Percentiles rank a stretch among this genome's conserved stretches.
Evolutionary conservation across 2,888 invertebrate genomes (phyloP).

Genomic region (Plagodis pulveraria): DNA sequence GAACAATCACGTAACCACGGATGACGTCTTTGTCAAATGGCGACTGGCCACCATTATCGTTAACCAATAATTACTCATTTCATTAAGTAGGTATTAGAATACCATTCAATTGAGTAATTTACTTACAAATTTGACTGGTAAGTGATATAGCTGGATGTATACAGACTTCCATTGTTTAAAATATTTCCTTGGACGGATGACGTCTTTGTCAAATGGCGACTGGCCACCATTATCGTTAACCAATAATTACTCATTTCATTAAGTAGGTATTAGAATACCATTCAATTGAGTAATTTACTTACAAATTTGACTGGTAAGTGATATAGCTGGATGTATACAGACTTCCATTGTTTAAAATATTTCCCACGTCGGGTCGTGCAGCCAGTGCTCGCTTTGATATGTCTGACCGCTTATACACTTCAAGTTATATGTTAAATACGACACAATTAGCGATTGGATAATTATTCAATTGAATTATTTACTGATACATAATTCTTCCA

Average conservation of each 20-base stretch:
- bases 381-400: conserved; percentile 3
- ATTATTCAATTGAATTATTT: too few species aligned
- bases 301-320: conserved; percentile 44
- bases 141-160: conserved; percentile 47
- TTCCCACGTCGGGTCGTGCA: conserved; percentile 30
- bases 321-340: conserved; percentile 48
- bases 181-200: too few species aligned
- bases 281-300: conserved; percentile 18
- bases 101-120: conserved; percentile 22
- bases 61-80: neutral
- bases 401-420: neutral
- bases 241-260: neutral
- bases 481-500: too few species aligned
- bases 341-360: conserved; percentile 53
- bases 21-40: too few species aligned
- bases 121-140: conserved; percentile 42
- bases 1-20: too few species aligned
- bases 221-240: conserved; percentile 4
- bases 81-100: conserved; percentile 4
- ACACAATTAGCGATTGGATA: too few species aligned
- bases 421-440: neutral
- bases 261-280: conserved; percentile 10
- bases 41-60: conserved; percentile 3
- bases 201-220: neutral
- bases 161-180: conserved; percentile 52